Base-by-base conservation (phyloP, 2,797 vertebrate genomes). In the Etheostoma nigrum region DNA sequence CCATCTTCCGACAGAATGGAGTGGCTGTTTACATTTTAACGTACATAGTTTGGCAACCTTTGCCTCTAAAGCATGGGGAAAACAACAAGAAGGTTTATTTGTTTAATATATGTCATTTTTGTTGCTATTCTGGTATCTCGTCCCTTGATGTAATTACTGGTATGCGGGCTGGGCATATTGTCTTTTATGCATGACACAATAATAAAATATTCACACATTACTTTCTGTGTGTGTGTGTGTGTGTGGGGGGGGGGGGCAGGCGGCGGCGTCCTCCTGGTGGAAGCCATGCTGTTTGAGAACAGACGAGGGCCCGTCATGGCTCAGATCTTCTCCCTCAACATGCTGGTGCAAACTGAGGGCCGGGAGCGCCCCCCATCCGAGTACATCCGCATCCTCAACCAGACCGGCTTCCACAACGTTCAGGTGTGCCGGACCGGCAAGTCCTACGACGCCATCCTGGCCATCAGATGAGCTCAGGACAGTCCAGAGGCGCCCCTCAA, bases 311-410 rank as follows among this genome's bases (percentile, higher is more conserved):
- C 95, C 1, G 53, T 94, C 76, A 88, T 82, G 59, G 89, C 92
- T 44, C 95, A 95, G 91, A 76, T 92, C 72, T 94, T 92, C 89
- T 96, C 94, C 58, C 93, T 95, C 67, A 95, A 94, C 93, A 95
- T 95, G 95, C 82, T 96, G 89, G 89, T 95, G 57, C 94, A 95
- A 87, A 69, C 85, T 0, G 84, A 93, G 79, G 95, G 95, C 21
- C 83, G 91, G 19, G 95, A 96, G 83, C 90, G 89, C 5, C 79
- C 91, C 0, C 89, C 93, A 0, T 95, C 94, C 1, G 67, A 92
- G 55, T 96, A 95, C 87, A 85, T 81, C 14, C 27, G 6, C 73
- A 74, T 95, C 79, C 88, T 95, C 47, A 79, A 70, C 11, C 36
- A 61, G 2, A 71, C 79, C 6, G 95, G 94, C 74, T 96, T 95